Evolutionary conservation across 1,140 invertebrate species (phyloP).

Genomic region (Drosophila ananassae): DNA sequence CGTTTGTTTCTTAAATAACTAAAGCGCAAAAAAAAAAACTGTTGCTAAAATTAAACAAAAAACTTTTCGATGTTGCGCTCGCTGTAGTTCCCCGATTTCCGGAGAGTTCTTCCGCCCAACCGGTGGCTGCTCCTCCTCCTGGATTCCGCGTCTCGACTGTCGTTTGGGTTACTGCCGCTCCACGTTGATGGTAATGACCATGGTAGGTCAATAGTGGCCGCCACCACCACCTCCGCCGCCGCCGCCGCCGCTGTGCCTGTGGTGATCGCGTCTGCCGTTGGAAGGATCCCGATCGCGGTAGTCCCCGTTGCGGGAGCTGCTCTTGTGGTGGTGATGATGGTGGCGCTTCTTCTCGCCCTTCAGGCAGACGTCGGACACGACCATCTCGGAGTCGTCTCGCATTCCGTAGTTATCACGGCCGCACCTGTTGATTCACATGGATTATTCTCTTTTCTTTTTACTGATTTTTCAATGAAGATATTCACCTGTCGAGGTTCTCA

Average conservation of each 20-base stretch:
- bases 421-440: slow-evolving; percentile 39
- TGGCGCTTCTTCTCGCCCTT: slow-evolving; percentile 90
- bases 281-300: slow-evolving; percentile 78
- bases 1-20: slow-evolving; percentile 33
- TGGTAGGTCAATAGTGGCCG: slow-evolving; percentile 84
- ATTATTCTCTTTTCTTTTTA: background rate
- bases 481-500: slow-evolving; percentile 84
- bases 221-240: slow-evolving; percentile 47
- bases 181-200: slow-evolving; percentile 84
- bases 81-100: slow-evolving; percentile 14
- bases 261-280: slow-evolving; percentile 77
- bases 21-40: slow-evolving; percentile 61
- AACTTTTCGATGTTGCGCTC: slow-evolving; percentile 63
- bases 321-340: slow-evolving; percentile 92
- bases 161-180: slow-evolving; percentile 69
- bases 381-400: slow-evolving; percentile 92
- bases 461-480: background rate
- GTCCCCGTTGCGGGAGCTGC: slow-evolving; percentile 80
- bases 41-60: slow-evolving; percentile 61
- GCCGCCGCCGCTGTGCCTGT: slow-evolving; percentile 70
- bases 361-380: slow-evolving; percentile 89
- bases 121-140: slow-evolving; percentile 13
- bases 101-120: background rate
- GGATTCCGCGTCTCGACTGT: slow-evolving; percentile 3
- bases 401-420: slow-evolving; percentile 87